Percentiles rank a stretch among this genome's conserved stretches.
Conservation (phyloP, 2,113 vertebrate genomes). For the Nothobranchius furzeri region DNA sequence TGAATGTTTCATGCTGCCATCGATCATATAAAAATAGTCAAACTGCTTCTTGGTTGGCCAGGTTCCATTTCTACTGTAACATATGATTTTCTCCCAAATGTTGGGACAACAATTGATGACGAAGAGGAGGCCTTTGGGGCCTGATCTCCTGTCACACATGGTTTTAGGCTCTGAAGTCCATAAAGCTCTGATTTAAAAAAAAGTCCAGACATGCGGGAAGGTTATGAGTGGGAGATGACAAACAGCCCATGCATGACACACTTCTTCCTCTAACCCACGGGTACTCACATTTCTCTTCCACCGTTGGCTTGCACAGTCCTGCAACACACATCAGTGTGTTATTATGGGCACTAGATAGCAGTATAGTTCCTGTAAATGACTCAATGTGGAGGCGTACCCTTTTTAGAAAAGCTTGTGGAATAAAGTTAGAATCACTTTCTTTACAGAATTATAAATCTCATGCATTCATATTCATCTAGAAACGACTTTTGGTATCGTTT, state of each 20-base stretch:
- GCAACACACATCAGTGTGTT: constrained; percentile 64
- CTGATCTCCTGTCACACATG: not conserved
- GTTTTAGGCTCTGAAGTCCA: not conserved
- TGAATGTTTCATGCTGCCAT: constrained; percentile 73
- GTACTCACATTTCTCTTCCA: constrained; percentile 80
- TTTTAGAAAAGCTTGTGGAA: constrained; percentile 17
- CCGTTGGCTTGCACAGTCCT: constrained; percentile 80
- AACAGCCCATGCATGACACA: constrained; percentile 11
- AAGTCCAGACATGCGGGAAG: not conserved
- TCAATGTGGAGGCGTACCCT: constrained; percentile 15
- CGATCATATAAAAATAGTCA: constrained; percentile 72
- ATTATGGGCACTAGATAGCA: constrained; percentile 76
- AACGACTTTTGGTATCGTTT: not conserved
- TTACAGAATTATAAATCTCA: not conserved
- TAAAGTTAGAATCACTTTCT: not conserved
- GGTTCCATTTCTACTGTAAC: constrained; percentile 36
- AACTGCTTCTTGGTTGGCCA: constrained; percentile 34
- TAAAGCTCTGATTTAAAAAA: not conserved
- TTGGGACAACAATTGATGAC: constrained; percentile 25
- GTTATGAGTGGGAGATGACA: not conserved
- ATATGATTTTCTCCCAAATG: constrained; percentile 33
- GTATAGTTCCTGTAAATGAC: constrained; percentile 40
- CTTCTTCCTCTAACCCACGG: not conserved
- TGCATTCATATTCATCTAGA: not conserved
- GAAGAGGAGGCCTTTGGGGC: too few relatives aligned